Evolutionary conservation across 1,140 invertebrate genomes (phyloP).

Genomic region (Drosophila fuyamai): DNA sequence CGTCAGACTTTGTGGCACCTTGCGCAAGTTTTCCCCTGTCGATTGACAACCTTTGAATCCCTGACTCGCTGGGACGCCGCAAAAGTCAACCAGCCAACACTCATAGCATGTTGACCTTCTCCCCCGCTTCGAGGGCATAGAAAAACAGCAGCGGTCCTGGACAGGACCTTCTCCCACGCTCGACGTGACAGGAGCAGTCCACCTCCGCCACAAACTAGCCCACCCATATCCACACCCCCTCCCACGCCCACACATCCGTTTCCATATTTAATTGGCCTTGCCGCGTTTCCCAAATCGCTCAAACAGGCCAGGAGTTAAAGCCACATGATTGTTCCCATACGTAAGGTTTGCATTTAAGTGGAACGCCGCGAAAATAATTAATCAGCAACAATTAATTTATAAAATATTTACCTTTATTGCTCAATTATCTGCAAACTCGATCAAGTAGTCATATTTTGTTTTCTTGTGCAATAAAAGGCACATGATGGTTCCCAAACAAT

Average conservation of each 20-base stretch:
- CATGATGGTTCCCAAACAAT: no score
- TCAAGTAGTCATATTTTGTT: no score
- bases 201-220: background rate
- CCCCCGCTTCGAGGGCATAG: conserved; percentile 40
- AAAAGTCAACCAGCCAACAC: conserved; percentile 30
- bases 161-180: conserved; percentile 33
- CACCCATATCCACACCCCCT: background rate
- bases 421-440: no score
- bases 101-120: conserved; percentile 62
- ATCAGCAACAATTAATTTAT: no score
- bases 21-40: background rate
- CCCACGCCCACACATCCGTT: conserved; percentile 17
- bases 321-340: conserved; percentile 15
- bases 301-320: conserved; percentile 12
- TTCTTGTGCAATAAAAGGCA: no score
- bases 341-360: background rate
- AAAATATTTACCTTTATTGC: no score
- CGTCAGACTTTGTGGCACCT: conserved; percentile 22
- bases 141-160: conserved; percentile 7
- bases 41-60: conserved; percentile 39
- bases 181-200: background rate
- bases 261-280: conserved; percentile 37
- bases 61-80: conserved; percentile 10
- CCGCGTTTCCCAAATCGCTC: conserved; percentile 17
- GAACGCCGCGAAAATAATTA: no score